Percentiles rank a stretch among this genome's conserved stretches.
These are phyloP conservation scores for Metopolophium dirhodum DNA, from an alignment of 1,140 invertebrate species.

Conservation along the genomic window DNA sequence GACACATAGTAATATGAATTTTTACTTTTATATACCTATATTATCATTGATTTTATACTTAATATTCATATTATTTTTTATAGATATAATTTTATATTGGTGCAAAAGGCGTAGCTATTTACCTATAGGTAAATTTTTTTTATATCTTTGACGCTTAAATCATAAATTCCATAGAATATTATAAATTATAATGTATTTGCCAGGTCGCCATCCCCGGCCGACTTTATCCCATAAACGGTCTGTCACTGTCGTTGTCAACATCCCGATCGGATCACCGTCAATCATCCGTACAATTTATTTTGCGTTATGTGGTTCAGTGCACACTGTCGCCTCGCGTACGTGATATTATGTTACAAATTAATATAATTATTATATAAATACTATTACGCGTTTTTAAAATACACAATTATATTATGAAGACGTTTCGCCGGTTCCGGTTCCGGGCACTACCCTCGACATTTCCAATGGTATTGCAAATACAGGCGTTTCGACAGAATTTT, in stretches of 20 bases:
- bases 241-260: too few relatives aligned
- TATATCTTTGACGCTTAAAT: neutral
- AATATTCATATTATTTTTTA: too few relatives aligned
- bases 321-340: neutral
- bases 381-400: neutral
- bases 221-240: neutral
- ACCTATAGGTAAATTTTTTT: too few relatives aligned
- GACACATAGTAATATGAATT: neutral
- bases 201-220: neutral
- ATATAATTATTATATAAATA: too few relatives aligned
- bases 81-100: too few relatives aligned
- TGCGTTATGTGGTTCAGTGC: neutral
- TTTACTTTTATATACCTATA: too few relatives aligned
- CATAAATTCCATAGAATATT: neutral
- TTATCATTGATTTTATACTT: too few relatives aligned
- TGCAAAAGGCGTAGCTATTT: too few relatives aligned
- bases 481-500: too few relatives aligned
- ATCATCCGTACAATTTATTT: neutral
- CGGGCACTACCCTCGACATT: neutral
- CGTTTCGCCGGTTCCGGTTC: neutral
- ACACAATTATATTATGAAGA: neutral
- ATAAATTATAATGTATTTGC: neutral
- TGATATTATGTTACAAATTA: neutral
- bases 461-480: neutral
- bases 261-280: too few relatives aligned